Conservation (phyloP, 2,113 vertebrate genomes). For the Cavia porcellus region DNA sequence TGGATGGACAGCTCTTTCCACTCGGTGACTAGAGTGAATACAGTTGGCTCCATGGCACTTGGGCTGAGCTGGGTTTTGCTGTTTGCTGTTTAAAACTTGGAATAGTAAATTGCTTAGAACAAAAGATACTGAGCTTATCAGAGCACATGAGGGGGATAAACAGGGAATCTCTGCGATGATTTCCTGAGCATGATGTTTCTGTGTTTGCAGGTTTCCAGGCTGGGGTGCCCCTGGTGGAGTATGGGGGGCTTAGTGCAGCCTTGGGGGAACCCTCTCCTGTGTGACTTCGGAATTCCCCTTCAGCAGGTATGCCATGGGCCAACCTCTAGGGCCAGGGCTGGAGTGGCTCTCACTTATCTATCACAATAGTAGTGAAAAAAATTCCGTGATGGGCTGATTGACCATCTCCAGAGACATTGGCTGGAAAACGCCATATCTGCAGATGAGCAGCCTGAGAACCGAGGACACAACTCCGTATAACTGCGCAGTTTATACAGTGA, state of each 20-base stretch:
- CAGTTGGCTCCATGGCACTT: background rate
- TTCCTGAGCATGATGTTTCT: background rate
- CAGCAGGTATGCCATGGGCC: background rate
- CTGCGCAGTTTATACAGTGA: background rate
- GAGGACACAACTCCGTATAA: background rate
- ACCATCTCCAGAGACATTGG: background rate
- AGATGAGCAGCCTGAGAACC: background rate
- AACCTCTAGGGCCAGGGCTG: background rate
- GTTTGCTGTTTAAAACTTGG: background rate
- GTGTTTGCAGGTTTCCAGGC: background rate
- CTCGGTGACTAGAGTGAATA: background rate
- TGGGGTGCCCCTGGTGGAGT: background rate
- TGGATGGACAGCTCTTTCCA: background rate
- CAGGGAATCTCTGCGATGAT: background rate
- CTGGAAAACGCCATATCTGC: background rate
- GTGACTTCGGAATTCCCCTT: background rate
- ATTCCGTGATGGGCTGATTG: background rate
- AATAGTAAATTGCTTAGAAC: background rate
- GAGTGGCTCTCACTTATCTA: background rate
- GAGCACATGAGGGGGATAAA: background rate
- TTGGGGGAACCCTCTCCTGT: background rate
- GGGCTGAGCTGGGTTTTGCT: background rate
- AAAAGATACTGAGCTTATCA: background rate
- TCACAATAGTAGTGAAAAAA: background rate
- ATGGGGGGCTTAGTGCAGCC: background rate